Base-by-base conservation (phyloP, 2,797 vertebrate species). In the Alectoris magna region DNA sequence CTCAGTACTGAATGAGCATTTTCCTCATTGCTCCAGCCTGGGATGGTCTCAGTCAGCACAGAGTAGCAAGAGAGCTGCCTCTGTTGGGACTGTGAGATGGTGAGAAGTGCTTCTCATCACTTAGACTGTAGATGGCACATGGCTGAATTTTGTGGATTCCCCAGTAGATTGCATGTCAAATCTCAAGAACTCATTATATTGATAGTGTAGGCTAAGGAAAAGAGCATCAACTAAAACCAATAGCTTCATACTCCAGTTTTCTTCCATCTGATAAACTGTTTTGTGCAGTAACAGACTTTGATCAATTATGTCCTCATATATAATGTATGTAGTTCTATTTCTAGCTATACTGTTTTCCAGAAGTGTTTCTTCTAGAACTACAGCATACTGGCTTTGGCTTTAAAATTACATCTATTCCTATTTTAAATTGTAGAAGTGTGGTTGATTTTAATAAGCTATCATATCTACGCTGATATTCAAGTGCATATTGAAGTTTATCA, bases 251-350 rank as follows among this genome's bases (percentile, higher is more conserved):
- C 23, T 60, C 17, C 53, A 56, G 34, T 90, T 67, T 22, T 87
- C n/a, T 66, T 94, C 60, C 75, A 68, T 84, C 66, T 95, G 84
- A 94, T 92, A 96, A 95, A 90, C 88, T n/a, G 90, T 91, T 95
- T 89, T 91, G 79, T 87, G 44, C 64, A 94, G 96, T 94, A 96
- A 83, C 27, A 89, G 71, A 77, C 88, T 87, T 96, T 94, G 91
- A 78, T 92, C 76, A 77, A 71, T 92, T 85, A 90, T 69, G 16
- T 90, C 88, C 80, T 92, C 87, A 93, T 96, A 96, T 93, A 84
- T 97, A 94, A 88, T 92, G 84, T 95, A 97, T 91, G 94, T 89
- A 95, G 75, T 88, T 82, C 87, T 91, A 83, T 96, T 97, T 97
- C 95, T 96, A 91, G 84, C 58, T 89, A 56, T 89, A 85, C 80